Conservation (phyloP, 1,140 invertebrate species). For the Tigriopus japonicus region DNA sequence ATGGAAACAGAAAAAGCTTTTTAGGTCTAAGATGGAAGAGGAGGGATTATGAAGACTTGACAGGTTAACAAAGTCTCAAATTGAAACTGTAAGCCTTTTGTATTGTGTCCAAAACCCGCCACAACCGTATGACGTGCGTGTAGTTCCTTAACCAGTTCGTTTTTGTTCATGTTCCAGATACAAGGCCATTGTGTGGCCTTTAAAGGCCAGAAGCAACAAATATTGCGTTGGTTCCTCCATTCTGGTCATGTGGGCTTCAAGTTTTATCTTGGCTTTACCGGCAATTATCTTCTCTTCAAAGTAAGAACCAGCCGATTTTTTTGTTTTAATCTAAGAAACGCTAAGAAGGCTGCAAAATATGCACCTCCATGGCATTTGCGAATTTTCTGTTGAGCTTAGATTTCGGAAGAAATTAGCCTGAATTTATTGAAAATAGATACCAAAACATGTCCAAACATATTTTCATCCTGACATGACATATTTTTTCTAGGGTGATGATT, state of each 20-base stretch:
- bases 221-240: constrained; percentile 26
- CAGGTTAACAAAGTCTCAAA: not conserved
- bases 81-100: not conserved
- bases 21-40: not conserved
- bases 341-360: no score
- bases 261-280: constrained; percentile 52
- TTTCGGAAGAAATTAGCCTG: no score
- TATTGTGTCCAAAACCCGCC: not conserved
- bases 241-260: constrained; percentile 56
- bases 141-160: not conserved
- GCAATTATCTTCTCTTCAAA: constrained; percentile 55
- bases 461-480: no score
- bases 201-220: not conserved
- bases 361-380: no score
- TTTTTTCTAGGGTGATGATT: no score
- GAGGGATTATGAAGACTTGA: not conserved
- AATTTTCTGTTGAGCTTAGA: no score
- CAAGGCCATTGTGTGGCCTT: constrained; percentile 7
- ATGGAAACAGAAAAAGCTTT: not conserved
- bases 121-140: not conserved
- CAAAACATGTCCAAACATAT: no score
- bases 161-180: constrained; percentile 5
- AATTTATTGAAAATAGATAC: no score
- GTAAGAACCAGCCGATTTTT: no score
- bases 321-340: no score